Conservation (phyloP, 2,888 invertebrate species). For the Metallyticus violacea region DNA sequence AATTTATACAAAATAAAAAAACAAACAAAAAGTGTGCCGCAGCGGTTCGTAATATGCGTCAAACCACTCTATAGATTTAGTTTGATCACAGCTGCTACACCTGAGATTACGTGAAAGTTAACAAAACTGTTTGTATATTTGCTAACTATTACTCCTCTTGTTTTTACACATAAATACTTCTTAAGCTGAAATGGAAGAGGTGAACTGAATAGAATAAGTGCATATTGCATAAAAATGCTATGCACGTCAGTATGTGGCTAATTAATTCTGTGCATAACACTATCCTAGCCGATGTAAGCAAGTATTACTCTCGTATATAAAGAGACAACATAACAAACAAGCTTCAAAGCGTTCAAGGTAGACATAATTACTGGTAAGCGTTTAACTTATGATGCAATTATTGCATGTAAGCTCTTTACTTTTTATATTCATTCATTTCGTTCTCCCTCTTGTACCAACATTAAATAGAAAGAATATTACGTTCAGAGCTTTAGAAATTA, state of each 20-base stretch:
- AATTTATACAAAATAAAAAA: neutral
- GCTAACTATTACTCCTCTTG: neutral
- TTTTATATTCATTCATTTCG: neutral
- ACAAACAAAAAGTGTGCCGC: neutral
- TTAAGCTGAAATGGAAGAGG: neutral
- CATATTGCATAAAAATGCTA: neutral
- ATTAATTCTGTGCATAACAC: neutral
- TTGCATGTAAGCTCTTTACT: neutral
- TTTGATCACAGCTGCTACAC: neutral
- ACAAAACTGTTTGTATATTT: neutral
- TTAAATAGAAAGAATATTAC: too few species aligned
- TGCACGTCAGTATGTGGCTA: neutral
- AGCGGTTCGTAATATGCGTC: neutral
- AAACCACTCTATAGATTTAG: neutral
- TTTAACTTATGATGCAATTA: neutral
- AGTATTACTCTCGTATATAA: neutral
- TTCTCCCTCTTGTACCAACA: neutral
- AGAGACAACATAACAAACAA: neutral
- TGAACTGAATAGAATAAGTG: neutral
- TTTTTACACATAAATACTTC: neutral
- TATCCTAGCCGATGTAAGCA: neutral
- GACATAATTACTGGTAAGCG: neutral
- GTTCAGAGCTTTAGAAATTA: too few species aligned
- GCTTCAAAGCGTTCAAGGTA: neutral
- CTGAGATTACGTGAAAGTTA: neutral